A percentile compares a stretch with the other conserved stretches of the same genome.
Conservation (phyloP, 2,797 vertebrate genomes). For the Lacerta agilis region DNA sequence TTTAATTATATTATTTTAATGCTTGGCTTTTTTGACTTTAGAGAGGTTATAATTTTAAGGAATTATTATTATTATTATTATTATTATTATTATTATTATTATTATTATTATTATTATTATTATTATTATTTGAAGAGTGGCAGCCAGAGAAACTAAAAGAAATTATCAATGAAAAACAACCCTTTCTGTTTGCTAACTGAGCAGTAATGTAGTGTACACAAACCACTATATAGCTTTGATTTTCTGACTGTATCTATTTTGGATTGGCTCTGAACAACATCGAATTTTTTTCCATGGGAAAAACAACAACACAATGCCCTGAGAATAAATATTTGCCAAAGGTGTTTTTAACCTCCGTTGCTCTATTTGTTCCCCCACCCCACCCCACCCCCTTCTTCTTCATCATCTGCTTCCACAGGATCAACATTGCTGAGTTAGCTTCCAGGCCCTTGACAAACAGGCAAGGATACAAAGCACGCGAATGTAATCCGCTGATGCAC, state of each 20-base stretch:
- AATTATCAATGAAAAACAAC: rapidly evolving
- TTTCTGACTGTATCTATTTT: background rate
- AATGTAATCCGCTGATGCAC: constrained; percentile 15
- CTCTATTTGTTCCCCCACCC: background rate
- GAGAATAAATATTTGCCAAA: constrained; percentile 41
- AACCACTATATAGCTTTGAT: background rate
- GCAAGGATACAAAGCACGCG: background rate
- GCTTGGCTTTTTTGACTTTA: too few species aligned
- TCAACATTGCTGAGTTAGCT: background rate
- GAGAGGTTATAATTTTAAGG: too few species aligned
- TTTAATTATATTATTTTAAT: too few species aligned
- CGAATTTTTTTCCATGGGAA: constrained; percentile 22
- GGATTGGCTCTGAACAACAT: background rate
- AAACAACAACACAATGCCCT: background rate
- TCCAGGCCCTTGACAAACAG: constrained; percentile 36
- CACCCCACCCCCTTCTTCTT: background rate
- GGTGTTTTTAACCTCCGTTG: background rate
- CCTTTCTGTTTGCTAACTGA: background rate
- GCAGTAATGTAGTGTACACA: background rate
- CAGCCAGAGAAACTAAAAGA: background rate
- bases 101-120: too few species aligned
- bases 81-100: too few species aligned
- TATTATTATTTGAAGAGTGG: background rate
- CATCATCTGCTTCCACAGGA: background rate
- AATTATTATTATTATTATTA: too few species aligned